phyloP scores from a whole-genome alignment of 2,113 vertebrate genomes.

The Anas platyrhynchos region DNA sequence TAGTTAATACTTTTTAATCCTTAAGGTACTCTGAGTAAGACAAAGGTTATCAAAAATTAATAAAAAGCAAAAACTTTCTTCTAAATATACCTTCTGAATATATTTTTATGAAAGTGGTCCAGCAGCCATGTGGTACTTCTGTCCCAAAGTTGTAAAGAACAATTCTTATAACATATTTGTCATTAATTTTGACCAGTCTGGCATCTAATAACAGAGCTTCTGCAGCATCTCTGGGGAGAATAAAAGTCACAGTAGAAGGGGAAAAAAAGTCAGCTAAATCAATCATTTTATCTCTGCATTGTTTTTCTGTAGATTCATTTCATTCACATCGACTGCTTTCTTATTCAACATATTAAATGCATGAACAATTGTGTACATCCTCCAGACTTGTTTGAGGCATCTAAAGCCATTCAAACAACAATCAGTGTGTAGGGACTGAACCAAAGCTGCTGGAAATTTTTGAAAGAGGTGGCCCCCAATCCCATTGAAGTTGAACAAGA shows the following conservation, averaged over 20 bases:
- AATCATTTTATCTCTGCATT: neutral
- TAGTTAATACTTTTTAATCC: neutral
- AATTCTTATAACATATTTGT: neutral
- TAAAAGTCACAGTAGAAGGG: neutral
- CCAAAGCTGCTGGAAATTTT: neutral
- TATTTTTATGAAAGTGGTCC: neutral
- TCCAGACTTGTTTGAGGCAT: fast-evolving
- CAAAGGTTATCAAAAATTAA: neutral
- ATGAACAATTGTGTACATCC: neutral
- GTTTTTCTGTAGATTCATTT: neutral
- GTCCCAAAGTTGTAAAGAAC: neutral
- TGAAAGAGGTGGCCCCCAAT: neutral
- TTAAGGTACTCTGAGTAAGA: neutral
- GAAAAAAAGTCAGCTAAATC: neutral
- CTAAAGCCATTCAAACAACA: neutral
- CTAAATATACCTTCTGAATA: neutral
- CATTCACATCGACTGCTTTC: neutral
- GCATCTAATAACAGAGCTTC: neutral
- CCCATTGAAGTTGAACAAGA: neutral
- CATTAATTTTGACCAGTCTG: neutral
- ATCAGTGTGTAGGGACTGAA: neutral
- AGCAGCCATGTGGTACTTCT: neutral
- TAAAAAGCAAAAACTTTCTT: neutral
- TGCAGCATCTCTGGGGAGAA: neutral
- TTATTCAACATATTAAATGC: neutral